Evolutionary conservation across 2,113 vertebrate genomes (phyloP), one percentile per base, ranked within the genome.

Genomic region (Ammodytes dubius): DNA sequence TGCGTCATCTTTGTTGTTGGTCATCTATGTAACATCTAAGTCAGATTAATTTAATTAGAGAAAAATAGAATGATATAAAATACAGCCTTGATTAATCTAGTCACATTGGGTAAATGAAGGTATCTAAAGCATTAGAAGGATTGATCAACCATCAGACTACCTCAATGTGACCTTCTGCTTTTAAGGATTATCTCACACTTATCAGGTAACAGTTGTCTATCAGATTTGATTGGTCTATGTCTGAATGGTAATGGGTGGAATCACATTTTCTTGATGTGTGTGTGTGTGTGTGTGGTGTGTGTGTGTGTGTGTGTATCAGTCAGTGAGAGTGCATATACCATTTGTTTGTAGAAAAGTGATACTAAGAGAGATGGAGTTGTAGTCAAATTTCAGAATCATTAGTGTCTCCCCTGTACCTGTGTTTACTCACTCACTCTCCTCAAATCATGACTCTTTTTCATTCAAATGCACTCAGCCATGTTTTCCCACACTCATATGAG

Each of bases 271-370:
- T n/a, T n/a, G n/a, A n/a, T 27, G 27, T 27, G 27, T 27, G 27
- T 27, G 27, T 27, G 27, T 27, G 27, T 27, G 27, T 27, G 27
- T 27, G 27, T 27, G 27, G 53, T 15, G 4, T 3, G 27, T 67
- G 67, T 69, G 47, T 64, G 19, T 63, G 49, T 56, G 49, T 19
- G 27, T 35, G 45, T 35, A 8, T 46, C 54, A 45, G 8, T 37
- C 1, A 4, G 5, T 11, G 15, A 3, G 27, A 40, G 17, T 46
- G 59, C 17, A 40, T 56, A 50, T 59, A 37, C 54, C 52, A 17
- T 78, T 63, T 79, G 72, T 47, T 67, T 75, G 59, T 52, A 78
- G 65, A 43, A 82, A 81, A 61, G 79, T 82, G 82, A 88, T 79
- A 74, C 79, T 56, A 52, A 68, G 12, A 79, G 71, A 77, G 58